phyloP scores from a whole-genome alignment of 2,797 vertebrate genomes.

The Macrochelys suwanniensis region DNA sequence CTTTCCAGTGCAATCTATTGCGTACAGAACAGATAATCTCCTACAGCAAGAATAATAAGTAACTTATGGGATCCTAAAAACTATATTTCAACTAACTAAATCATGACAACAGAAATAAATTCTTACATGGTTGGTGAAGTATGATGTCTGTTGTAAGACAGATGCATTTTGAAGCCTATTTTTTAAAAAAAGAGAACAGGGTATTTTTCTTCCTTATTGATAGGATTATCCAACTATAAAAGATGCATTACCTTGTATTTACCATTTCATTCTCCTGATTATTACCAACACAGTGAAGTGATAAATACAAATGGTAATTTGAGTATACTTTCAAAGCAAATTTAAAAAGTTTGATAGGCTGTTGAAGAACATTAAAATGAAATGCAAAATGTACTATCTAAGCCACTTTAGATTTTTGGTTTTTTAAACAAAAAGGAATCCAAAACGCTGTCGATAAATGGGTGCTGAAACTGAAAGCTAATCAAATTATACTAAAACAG shows the following conservation, averaged over 20 bases:
- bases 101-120: slow-evolving; percentile 66
- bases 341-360: slow-evolving; percentile 64
- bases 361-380: slow-evolving; percentile 64
- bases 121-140: slow-evolving; percentile 69
- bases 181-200: slow-evolving; percentile 36
- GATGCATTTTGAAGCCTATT: slow-evolving; percentile 69
- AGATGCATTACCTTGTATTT: slow-evolving; percentile 78
- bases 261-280: slow-evolving; percentile 77
- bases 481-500: slow-evolving; percentile 10
- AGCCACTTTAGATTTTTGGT: slow-evolving; percentile 39
- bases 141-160: slow-evolving; percentile 73
- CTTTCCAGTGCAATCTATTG: neutral
- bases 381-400: slow-evolving; percentile 66
- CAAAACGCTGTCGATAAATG: slow-evolving; percentile 35
- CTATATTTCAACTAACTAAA: slow-evolving; percentile 68
- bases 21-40: slow-evolving; percentile 41
- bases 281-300: slow-evolving; percentile 78
- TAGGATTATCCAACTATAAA: slow-evolving; percentile 78
- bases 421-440: slow-evolving; percentile 60
- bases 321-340: slow-evolving; percentile 72
- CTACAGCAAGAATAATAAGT: slow-evolving; percentile 41
- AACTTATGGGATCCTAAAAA: slow-evolving; percentile 58
- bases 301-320: slow-evolving; percentile 82
- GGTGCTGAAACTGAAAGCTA: slow-evolving; percentile 38
- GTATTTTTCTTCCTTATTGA: slow-evolving; percentile 76